Percentiles rank a stretch among this genome's conserved stretches.
These are phyloP conservation scores for Cistogaster globosa DNA, from an alignment of 2,888 invertebrate species.

Conservation along the genomic window DNA sequence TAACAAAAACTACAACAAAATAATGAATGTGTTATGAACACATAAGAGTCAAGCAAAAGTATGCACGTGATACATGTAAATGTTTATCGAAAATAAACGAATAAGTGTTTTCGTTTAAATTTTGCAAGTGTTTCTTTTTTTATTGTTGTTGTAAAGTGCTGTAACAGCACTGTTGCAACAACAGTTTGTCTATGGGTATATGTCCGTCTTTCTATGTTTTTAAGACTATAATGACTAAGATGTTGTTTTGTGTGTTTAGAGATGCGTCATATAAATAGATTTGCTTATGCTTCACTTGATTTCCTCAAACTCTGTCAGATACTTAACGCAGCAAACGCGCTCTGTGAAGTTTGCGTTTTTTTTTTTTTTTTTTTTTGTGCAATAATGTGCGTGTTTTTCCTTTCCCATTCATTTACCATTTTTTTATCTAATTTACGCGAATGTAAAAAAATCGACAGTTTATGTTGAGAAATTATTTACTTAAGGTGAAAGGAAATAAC, in stretches of 20 bases:
- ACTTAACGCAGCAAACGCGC: neutral
- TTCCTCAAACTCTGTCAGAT: slow-evolving; percentile 36
- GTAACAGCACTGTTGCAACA: neutral
- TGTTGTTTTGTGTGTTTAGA: slow-evolving; percentile 18
- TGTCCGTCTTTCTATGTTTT: slow-evolving; percentile 9
- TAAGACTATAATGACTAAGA: slow-evolving; percentile 30
- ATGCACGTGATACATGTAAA: slow-evolving; percentile 3
- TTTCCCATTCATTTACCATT: slow-evolving; percentile 16
- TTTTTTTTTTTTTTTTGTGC: neutral
- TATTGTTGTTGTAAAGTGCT: neutral
- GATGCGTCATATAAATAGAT: slow-evolving; percentile 43
- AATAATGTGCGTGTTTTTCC: slow-evolving; percentile 6
- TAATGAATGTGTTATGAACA: slow-evolving; percentile 19
- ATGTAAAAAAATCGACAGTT: slow-evolving; percentile 45
- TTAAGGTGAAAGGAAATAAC: slow-evolving; percentile 63
- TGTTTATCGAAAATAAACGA: neutral
- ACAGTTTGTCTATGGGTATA: slow-evolving; percentile 16
- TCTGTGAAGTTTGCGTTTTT: too few species aligned
- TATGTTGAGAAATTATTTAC: slow-evolving; percentile 63
- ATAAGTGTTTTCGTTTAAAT: neutral
- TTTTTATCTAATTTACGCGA: slow-evolving; percentile 66
- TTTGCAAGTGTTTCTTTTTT: neutral
- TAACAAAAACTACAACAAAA: slow-evolving; percentile 17
- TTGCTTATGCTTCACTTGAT: slow-evolving; percentile 35
- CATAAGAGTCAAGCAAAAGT: neutral